Evolutionary conservation across 1,140 invertebrate genomes (phyloP).

Genomic region (Neodiprion lecontei): DNA sequence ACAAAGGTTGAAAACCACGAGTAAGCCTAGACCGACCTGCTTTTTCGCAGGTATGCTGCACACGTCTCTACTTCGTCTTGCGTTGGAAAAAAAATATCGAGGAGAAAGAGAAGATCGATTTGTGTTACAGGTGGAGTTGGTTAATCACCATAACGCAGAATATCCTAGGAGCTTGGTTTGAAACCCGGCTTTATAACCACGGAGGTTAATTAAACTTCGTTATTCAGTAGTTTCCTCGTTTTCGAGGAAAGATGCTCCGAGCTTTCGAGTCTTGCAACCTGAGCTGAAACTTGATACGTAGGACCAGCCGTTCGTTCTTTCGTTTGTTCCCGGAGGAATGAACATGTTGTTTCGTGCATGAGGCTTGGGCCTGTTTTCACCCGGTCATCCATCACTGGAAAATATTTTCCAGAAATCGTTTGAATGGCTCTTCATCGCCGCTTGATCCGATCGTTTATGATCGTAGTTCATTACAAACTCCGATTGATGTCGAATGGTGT

Average conservation of each 20-base stretch:
- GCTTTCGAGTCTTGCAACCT: background rate
- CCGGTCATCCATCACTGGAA: background rate
- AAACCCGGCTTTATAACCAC: too few species aligned
- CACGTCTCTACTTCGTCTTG: too few species aligned
- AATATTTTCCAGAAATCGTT: background rate
- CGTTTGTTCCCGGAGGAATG: background rate
- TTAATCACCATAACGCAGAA: too few species aligned
- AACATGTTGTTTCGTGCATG: background rate
- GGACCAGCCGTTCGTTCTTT: background rate
- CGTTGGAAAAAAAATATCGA: too few species aligned
- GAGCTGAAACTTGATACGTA: conserved; percentile 2
- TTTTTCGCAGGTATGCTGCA: too few species aligned
- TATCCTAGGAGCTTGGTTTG: too few species aligned
- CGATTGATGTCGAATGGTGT: background rate
- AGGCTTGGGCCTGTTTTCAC: background rate
- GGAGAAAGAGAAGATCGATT: too few species aligned
- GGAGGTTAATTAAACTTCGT: background rate
- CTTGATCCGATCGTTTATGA: background rate
- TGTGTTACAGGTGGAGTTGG: too few species aligned
- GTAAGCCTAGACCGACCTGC: too few species aligned
- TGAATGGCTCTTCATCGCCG: background rate
- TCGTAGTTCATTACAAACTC: background rate
- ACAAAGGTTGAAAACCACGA: too few species aligned
- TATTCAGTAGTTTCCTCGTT: background rate
- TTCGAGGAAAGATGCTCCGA: background rate